Percentiles rank a stretch among this genome's conserved stretches.
Conservation (phyloP, 2,888 invertebrate genomes). For the Sesamia inferens region DNA sequence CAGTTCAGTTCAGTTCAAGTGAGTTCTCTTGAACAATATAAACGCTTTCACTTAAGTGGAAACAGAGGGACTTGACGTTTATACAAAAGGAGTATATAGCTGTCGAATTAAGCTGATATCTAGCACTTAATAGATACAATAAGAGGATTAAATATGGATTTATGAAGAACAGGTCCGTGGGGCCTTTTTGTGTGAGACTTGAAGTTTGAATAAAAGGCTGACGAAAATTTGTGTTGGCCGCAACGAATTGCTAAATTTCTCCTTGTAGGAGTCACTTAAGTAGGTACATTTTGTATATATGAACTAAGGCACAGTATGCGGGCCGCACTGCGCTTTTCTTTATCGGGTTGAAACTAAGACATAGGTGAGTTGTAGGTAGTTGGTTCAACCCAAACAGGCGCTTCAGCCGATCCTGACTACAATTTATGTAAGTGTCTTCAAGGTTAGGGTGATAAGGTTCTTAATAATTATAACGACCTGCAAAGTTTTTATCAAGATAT, state of each 20-base stretch:
- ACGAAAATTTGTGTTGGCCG: neutral
- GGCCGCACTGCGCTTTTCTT: neutral
- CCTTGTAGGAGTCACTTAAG: neutral
- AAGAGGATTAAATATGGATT: neutral
- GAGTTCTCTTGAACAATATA: slow-evolving; percentile 45
- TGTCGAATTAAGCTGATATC: slow-evolving; percentile 1
- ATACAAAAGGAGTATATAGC: slow-evolving; percentile 20
- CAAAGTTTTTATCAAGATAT: no score
- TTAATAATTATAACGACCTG: no score
- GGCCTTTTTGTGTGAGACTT: neutral
- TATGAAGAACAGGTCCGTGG: neutral
- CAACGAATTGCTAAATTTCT: neutral
- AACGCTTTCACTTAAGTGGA: slow-evolving; percentile 42
- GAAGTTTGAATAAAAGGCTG: neutral
- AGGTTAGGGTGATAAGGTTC: no score
- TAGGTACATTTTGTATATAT: neutral
- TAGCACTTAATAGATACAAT: neutral
- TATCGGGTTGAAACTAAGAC: neutral
- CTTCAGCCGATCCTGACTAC: no score
- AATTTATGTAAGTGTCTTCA: no score
- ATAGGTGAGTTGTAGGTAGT: no score
- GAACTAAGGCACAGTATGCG: neutral
- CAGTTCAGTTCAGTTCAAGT: slow-evolving; percentile 26
- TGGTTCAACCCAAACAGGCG: no score
- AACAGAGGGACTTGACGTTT: slow-evolving; percentile 13